Evolutionary conservation across 2,888 invertebrate species (phyloP).

Genomic region (Diadromus collaris): DNA sequence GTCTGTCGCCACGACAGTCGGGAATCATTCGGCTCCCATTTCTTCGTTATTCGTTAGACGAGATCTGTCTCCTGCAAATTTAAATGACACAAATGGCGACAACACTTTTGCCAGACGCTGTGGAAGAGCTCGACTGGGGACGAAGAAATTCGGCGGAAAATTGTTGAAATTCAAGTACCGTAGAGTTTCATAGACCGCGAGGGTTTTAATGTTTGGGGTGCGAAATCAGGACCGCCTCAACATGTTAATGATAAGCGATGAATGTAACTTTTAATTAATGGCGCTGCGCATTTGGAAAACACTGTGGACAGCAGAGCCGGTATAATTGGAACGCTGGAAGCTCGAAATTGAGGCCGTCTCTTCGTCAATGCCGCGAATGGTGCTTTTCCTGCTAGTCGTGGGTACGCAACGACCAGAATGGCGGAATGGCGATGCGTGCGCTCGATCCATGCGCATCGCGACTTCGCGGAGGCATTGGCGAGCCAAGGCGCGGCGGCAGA

Average conservation of each 20-base stretch:
- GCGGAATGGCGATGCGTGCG: conserved; percentile 37
- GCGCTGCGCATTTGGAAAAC: neutral
- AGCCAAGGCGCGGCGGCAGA: conserved; percentile 8
- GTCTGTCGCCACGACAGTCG: neutral
- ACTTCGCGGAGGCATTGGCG: conserved; percentile 12
- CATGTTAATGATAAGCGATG: neutral
- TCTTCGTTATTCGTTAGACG: neutral
- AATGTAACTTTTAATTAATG: neutral
- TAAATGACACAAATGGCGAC: neutral
- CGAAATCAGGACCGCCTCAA: neutral
- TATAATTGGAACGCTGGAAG: conserved; percentile 8
- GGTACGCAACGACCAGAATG: neutral
- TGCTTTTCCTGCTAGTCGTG: conserved; percentile 6
- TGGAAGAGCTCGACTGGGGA: no score
- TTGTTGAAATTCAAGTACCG: neutral
- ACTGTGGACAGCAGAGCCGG: neutral
- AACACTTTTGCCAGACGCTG: neutral
- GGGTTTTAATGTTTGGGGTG: neutral
- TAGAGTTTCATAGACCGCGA: neutral
- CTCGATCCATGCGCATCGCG: conserved; percentile 13
- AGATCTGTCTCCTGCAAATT: no score
- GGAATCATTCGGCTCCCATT: neutral
- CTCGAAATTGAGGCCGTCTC: conserved; percentile 29
- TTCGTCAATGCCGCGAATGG: conserved; percentile 9
- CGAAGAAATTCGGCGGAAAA: neutral